Evolutionary conservation across 2,888 invertebrate genomes (phyloP), one percentile per base, ranked within the genome.

Genomic region (Schizotus pectinicornis): DNA sequence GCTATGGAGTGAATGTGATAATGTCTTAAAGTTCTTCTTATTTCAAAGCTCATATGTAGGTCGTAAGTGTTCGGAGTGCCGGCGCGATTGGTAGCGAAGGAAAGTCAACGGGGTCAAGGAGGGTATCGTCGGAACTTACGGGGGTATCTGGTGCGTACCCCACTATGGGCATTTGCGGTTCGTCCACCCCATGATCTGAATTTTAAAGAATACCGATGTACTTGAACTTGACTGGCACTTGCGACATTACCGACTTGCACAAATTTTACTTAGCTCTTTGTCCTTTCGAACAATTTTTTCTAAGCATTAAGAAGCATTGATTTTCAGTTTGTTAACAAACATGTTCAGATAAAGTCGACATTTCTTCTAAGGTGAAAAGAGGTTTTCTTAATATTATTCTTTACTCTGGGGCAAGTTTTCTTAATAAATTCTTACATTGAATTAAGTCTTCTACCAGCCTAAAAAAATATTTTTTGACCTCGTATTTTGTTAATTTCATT

Each of bases 11-110:
- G 78, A 80, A 79, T 80, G 79, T 74, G 77, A 75, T 76, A 76
- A 76, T 72, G 73, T 75, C 74, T 77, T 77, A 77, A 78, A 77
- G 74, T 77, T 79, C 79, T 76, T 79, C 79, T 80, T 79, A 79
- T 79, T 80, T 80, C 78, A 78, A 74, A 77, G 76, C 73, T 66
- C 68, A 67, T 75, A 77, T 77, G 78, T 78, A 75, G 77, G 78
- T 79, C 79, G 79, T 71, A 67, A 62, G 65, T 71, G 65, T 68
- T 73, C 74, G 75, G n/a, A 71, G 64, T 62, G 71, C 65, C 64
- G 69, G 67, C 72, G 73, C 75, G 71, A 71, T 62, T 55, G 63
- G 60, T 67, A 63, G 62, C 74, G 74, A 75, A 70, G 69, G 72
- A 67, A 67, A 67, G 65, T 67, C 74, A 76, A 74, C 71, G 72